phyloP scores from a whole-genome alignment of 2,888 invertebrate species.

The Eugnorisma glareosa region DNA sequence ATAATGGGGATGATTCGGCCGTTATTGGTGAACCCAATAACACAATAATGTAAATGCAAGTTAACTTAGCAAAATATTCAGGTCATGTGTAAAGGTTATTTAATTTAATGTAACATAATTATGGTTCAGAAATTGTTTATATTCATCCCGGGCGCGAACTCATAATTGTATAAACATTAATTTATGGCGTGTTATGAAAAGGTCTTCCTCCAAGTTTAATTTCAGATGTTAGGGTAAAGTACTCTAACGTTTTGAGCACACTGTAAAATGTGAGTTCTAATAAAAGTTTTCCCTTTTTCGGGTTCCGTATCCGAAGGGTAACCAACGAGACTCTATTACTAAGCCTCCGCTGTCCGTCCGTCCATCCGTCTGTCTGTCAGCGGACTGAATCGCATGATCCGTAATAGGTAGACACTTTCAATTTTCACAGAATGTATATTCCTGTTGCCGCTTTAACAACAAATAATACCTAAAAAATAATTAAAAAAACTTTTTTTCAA shows the following conservation, averaged over 20 bases:
- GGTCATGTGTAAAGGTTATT: slow-evolving; percentile 4
- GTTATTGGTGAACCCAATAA: slow-evolving; percentile 1
- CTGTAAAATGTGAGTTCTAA: slow-evolving; percentile 32
- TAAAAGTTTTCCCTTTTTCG: slow-evolving; percentile 9
- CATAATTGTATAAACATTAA: slow-evolving; percentile 55
- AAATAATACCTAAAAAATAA: too few relatives aligned
- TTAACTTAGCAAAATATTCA: slow-evolving; percentile 10
- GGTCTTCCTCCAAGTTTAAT: slow-evolving; percentile 20
- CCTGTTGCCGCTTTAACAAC: too few relatives aligned
- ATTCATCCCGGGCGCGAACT: slow-evolving; percentile 27
- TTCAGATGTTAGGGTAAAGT: slow-evolving; percentile 22
- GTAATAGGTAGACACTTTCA: too few relatives aligned
- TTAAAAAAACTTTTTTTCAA: too few relatives aligned
- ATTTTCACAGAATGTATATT: too few relatives aligned
- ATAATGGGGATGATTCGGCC: not conserved
- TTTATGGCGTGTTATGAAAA: slow-evolving; percentile 30
- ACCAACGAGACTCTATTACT: too few relatives aligned
- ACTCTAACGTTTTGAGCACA: slow-evolving; percentile 27
- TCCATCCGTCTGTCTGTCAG: too few relatives aligned
- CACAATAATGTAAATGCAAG: slow-evolving; percentile 7
- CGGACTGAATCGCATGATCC: too few relatives aligned
- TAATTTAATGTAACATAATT: slow-evolving; percentile 41
- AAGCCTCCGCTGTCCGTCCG: too few relatives aligned
- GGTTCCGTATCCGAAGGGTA: too few relatives aligned
- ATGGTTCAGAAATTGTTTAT: slow-evolving; percentile 39